Evolutionary conservation across 2,113 vertebrate species (phyloP), one percentile per base, ranked within the genome.

Genomic region (Bothrops jararaca): DNA sequence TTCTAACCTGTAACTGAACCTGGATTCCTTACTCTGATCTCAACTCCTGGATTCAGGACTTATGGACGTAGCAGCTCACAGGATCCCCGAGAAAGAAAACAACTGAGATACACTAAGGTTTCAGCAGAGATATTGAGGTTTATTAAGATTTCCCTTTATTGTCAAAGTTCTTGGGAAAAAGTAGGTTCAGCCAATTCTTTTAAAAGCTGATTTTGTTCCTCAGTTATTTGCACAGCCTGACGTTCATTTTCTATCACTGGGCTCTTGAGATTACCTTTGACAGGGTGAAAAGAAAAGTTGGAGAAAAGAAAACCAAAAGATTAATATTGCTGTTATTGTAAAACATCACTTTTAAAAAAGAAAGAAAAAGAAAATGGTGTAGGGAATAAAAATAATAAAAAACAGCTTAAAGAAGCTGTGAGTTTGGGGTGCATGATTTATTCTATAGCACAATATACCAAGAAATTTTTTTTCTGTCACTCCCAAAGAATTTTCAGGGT

Each of bases 401-500:
- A 80, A 22, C 34, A 80, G 74, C 74, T 80, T 80, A 80, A 39
- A 23, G 29, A 89, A 91, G 39, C 13, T 89, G 58, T 89, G 20
- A 50, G 52, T 69, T 92, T 87, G 88, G 86, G 86, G 80, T 52
- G 13, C 86, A 94, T 24, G 91, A 80, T 3, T 93, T 92, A 92
- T 85, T 90, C 88, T 86, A 26, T 48, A 89, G 24, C 91, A 22
- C 85, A n/a, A 92, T 23, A 48, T 91, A 48, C 26, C 50, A 22
- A 42, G 24, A 48, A 48, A 1, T 57, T 85, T 34, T 45, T 15
- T 42, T 34, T n/a, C 45, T 93, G 88, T 86, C 88, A 60, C 48
- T 94, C 95, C 93, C 88, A 95, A 85, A 93, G 90, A 95, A 92
- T 94, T 9, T 90, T 90, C 86, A 85, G 29, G 85, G 93, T 54